These are phyloP conservation scores for Pseudoatta argentina DNA, from an alignment of 1,140 invertebrate species.

Conservation along the genomic window DNA sequence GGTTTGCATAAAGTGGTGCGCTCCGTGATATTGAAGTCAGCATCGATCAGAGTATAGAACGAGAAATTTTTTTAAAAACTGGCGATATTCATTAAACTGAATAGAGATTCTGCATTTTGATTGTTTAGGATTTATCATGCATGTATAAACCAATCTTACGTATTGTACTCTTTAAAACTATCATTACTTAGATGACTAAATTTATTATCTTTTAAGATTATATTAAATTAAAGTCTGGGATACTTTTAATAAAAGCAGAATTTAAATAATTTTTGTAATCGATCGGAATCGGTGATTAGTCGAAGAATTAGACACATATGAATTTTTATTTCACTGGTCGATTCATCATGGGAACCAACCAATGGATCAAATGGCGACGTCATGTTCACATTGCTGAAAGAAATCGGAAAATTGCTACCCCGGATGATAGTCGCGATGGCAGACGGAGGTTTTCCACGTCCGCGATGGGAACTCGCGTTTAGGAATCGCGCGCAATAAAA, in stretches of 20 bases:
- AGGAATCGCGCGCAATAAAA: conserved; percentile 68
- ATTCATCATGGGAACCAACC: not conserved
- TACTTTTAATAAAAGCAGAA: not conserved
- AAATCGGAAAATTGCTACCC: conserved; percentile 46
- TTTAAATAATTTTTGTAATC: not conserved
- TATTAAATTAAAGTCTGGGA: not conserved
- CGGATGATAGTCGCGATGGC: conserved; percentile 9
- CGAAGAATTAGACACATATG: not conserved
- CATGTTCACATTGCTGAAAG: conserved; percentile 41
- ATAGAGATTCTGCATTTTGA: not conserved
- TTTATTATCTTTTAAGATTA: not conserved
- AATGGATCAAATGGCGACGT: conserved; percentile 28
- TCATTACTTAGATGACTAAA: not conserved
- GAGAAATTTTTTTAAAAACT: not conserved
- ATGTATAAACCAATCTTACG: not conserved
- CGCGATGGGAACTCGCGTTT: conserved; percentile 36
- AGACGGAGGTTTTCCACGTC: conserved; percentile 51
- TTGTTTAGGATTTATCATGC: not conserved
- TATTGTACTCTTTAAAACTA: not conserved
- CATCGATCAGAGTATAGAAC: conserved; percentile 24
- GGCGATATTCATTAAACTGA: not conserved
- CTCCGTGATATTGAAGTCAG: conserved; percentile 19
- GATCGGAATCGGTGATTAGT: not conserved
- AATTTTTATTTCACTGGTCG: conserved; percentile 12
- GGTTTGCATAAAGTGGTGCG: conserved; percentile 29